phyloP scores from a whole-genome alignment of 1,140 invertebrate genomes.

The Rhyzopertha dominica region DNA sequence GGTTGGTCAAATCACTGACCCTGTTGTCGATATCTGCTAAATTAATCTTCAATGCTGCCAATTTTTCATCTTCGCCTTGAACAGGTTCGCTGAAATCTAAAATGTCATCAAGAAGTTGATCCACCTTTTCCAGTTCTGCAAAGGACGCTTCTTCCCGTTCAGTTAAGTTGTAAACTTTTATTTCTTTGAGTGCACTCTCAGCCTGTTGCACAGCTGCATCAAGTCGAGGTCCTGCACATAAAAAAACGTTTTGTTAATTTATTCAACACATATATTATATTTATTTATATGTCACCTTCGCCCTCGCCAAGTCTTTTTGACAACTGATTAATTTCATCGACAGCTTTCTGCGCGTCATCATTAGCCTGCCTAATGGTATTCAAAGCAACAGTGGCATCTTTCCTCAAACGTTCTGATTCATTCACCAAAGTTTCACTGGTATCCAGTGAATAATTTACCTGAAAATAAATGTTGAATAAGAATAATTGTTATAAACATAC shows the following conservation, averaged over 20 bases:
- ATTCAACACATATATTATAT: too few species aligned
- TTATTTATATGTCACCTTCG: too few species aligned
- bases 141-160: conserved; percentile 48
- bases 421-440: conserved; percentile 50
- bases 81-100: conserved; percentile 62
- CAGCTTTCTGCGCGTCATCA: conserved; percentile 51
- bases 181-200: conserved; percentile 60
- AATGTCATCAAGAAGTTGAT: conserved; percentile 62
- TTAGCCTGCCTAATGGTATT: conserved; percentile 50
- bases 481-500: background rate
- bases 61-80: conserved; percentile 50
- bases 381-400: conserved; percentile 52
- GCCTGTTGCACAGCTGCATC: conserved; percentile 73
- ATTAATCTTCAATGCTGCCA: conserved; percentile 52
- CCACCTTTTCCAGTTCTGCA: conserved; percentile 56
- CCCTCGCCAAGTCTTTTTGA: too few species aligned
- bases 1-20: conserved; percentile 67
- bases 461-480: conserved; percentile 14
- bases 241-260: conserved; percentile 2
- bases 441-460: conserved; percentile 42
- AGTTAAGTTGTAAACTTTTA: conserved; percentile 57
- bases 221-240: conserved; percentile 57
- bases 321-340: conserved; percentile 61
- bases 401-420: conserved; percentile 51
- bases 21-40: conserved; percentile 60